Evolutionary conservation across 2,888 invertebrate genomes (phyloP).

Genomic region (Drosophila ustulata): DNA sequence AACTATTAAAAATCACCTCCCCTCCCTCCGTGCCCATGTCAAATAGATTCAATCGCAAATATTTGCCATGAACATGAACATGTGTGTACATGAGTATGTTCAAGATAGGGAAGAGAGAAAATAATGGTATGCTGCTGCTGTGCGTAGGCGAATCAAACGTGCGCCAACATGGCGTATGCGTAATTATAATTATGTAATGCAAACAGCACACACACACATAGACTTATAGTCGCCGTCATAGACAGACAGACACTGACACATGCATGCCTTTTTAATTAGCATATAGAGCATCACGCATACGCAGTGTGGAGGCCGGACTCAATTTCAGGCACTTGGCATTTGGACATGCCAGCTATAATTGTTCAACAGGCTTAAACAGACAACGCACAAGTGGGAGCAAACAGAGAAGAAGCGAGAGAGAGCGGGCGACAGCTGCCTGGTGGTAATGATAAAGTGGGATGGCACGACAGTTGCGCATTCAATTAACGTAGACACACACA

Average conservation of each 20-base stretch:
- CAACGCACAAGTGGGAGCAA: slow-evolving; percentile 45
- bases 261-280: slow-evolving; percentile 73
- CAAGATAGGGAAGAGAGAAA: not conserved
- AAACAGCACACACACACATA: slow-evolving; percentile 57
- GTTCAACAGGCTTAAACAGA: slow-evolving; percentile 79
- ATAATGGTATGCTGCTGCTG: slow-evolving; percentile 13
- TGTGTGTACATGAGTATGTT: not conserved
- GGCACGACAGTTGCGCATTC: slow-evolving; percentile 75
- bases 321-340: slow-evolving; percentile 80
- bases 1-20: slow-evolving; percentile 50
- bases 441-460: slow-evolving; percentile 48
- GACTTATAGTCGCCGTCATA: slow-evolving; percentile 6
- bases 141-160: slow-evolving; percentile 60
- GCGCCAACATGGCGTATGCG: slow-evolving; percentile 76
- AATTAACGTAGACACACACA: slow-evolving; percentile 64
- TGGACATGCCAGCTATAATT: slow-evolving; percentile 78
- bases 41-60: slow-evolving; percentile 52
- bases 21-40: not conserved
- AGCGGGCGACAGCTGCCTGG: slow-evolving; percentile 9
- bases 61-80: slow-evolving; percentile 48
- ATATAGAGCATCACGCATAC: slow-evolving; percentile 77
- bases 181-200: slow-evolving; percentile 79
- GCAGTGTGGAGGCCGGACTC: slow-evolving; percentile 70
- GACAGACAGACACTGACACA: slow-evolving; percentile 27
- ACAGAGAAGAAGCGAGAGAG: not conserved